Base-by-base conservation (phyloP, 2,888 invertebrate species). In the Microctonus aethiopoides region DNA sequence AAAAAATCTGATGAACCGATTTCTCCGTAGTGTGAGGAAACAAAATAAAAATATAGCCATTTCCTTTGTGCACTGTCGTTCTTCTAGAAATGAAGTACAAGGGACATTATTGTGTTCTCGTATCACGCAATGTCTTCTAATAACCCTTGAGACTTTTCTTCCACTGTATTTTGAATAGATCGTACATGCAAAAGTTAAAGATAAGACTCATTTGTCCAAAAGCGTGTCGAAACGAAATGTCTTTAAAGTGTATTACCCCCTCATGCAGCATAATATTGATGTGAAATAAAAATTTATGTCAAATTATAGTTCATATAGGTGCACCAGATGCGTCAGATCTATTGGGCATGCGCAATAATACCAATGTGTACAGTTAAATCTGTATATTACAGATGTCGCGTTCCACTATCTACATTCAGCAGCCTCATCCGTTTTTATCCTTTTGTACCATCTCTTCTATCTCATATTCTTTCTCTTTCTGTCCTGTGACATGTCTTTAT, bases 221-320 rank as follows among this genome's bases (percentile, higher is more conserved):
- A 70, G 56, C 71, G 75, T 81, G 78, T 79, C 83, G 81, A 80
- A 79, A 81, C 81, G 80, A 78, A 78, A 81, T 79, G 80, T 83
- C 79, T 54, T 16, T 54, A 10, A 22, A 32, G 22, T 29, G 36
- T 36, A 10, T 36, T 36, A 36, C 10, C 4, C 10, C 4, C 10
- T 1, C 10, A 10, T 36, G 29, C 7, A 29, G 3, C 29, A 29
- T 29, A 29, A 29, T 29, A 29, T 29, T 5, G 29, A 29, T 29
- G 29, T 29, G 7, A 29, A 29, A 29, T 29, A n/a, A 29, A 29
- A 5, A 29, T 29, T 29, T 29, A 29, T 63, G 51, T 20, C 20
- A 26, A 20, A 16, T 29, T 63, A 36, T 32, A 57, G 10, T 20
- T 52, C 26, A 32, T 51, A 60, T 51, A 60, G 52, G 36, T 24